Evolutionary conservation across 2,113 vertebrate species (phyloP).

Genomic region (Oostethus manadensis): DNA sequence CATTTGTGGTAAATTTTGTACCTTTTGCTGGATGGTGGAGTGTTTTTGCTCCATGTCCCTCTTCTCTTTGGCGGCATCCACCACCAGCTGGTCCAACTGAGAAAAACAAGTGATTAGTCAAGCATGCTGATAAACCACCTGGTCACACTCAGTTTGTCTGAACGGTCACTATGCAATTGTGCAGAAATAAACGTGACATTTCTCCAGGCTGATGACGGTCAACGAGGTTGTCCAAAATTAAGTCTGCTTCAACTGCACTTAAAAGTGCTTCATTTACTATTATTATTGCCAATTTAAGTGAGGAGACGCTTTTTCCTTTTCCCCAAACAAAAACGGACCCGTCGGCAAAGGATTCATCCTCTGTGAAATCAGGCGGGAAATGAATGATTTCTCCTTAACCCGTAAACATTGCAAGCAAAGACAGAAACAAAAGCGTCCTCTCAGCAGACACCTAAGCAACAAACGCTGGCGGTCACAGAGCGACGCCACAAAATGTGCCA

Average conservation of each 20-base stretch:
- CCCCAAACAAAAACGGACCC: slow-evolving; percentile 8
- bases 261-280: too few species aligned
- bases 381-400: slow-evolving; percentile 29
- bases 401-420: not conserved
- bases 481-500: slow-evolving; percentile 17
- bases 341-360: slow-evolving; percentile 14
- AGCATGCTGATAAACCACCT: slow-evolving; percentile 21
- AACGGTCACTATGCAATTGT: not conserved
- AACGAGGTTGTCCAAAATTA: too few species aligned
- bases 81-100: slow-evolving; percentile 91
- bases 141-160: not conserved
- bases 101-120: slow-evolving; percentile 51
- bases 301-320: slow-evolving; percentile 5
- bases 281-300: too few species aligned
- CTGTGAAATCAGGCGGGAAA: slow-evolving; percentile 43
- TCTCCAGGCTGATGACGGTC: too few species aligned
- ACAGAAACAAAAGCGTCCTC: slow-evolving; percentile 23
- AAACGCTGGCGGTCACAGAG: slow-evolving; percentile 15
- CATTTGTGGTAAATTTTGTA: slow-evolving; percentile 45
- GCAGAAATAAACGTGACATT: not conserved
- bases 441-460: slow-evolving; percentile 4
- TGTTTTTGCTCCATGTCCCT: slow-evolving; percentile 96
- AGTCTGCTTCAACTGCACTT: too few species aligned
- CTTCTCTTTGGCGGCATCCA: slow-evolving; percentile 92
- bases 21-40: slow-evolving; percentile 98